phyloP scores from a whole-genome alignment of 2,113 vertebrate species.

The Tichodroma muraria region DNA sequence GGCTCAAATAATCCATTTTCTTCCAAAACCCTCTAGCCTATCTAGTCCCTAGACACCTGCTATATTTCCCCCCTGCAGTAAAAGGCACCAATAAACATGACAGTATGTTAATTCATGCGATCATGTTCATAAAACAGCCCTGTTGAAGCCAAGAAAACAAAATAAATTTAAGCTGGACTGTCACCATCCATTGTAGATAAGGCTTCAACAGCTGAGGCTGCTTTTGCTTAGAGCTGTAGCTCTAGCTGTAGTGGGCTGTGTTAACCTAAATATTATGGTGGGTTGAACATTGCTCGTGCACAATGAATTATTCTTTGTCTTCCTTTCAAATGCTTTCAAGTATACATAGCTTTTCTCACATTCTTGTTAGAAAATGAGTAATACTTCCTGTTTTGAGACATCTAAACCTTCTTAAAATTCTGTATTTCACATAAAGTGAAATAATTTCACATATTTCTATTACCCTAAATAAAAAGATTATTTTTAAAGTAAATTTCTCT shows the following conservation, averaged over 20 bases:
- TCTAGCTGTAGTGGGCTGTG: not conserved
- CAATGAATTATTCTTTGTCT: not conserved
- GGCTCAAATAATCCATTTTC: not conserved
- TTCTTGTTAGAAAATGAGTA: not conserved
- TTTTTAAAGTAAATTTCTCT: not conserved
- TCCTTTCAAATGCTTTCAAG: not conserved
- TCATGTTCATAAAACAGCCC: not conserved
- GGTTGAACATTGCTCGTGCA: not conserved
- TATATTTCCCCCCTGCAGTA: not conserved
- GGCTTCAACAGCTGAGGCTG: not conserved
- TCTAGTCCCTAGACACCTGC: not conserved
- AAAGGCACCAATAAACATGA: not conserved
- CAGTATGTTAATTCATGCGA: not conserved
- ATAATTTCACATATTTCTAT: not conserved
- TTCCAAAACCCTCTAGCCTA: not conserved
- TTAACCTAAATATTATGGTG: slow-evolving; percentile 1
- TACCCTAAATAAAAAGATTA: not conserved
- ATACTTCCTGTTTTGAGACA: not conserved
- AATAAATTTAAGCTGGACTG: not conserved
- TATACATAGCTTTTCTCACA: not conserved
- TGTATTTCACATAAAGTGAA: not conserved
- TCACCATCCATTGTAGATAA: not conserved
- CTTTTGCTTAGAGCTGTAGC: not conserved
- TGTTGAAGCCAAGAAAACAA: not conserved
- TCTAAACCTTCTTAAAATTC: not conserved